These are phyloP conservation scores for Plumapathes pennacea DNA, from an alignment of 92 coral and sea anemone genomes.

Conservation along the genomic window DNA sequence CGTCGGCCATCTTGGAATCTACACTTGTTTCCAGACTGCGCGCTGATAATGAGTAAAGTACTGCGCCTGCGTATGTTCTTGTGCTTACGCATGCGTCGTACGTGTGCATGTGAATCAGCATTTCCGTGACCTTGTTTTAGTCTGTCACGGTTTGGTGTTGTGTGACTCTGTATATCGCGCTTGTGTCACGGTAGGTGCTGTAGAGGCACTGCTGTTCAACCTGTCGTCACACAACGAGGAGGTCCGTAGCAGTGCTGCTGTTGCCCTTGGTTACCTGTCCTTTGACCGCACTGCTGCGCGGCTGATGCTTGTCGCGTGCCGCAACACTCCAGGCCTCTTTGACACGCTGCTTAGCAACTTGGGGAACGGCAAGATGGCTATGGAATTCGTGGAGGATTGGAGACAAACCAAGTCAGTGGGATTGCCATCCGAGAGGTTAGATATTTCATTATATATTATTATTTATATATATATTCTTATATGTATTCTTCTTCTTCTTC, in stretches of 20 bases:
- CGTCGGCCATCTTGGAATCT: too few species aligned
- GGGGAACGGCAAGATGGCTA: slow-evolving; percentile 89
- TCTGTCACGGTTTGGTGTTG: too few species aligned
- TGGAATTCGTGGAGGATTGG: slow-evolving; percentile 97
- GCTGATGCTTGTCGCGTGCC: slow-evolving; percentile 87
- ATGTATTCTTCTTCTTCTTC: too few species aligned
- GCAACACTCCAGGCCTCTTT: slow-evolving; percentile 93
- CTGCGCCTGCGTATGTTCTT: too few species aligned
- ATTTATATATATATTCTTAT: too few species aligned
- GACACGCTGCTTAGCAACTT: slow-evolving; percentile 75
- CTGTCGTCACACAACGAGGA: slow-evolving; percentile 80
- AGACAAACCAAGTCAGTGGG: slow-evolving; percentile 80
- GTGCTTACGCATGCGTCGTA: too few species aligned
- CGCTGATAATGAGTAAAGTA: too few species aligned
- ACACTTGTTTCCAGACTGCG: too few species aligned
- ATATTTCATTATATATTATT: background rate
- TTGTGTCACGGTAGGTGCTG: too few species aligned
- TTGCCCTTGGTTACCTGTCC: slow-evolving; percentile 95
- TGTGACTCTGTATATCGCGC: too few species aligned
- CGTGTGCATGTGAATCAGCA: too few species aligned
- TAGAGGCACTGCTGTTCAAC: slow-evolving; percentile 70
- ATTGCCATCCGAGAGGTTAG: slow-evolving; percentile 88
- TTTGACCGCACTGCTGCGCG: slow-evolving; percentile 94
- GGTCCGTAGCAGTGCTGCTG: slow-evolving; percentile 95
- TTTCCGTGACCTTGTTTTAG: too few species aligned